These are phyloP conservation scores for Danio albolineatus DNA, from an alignment of 2,797 vertebrate species.

Conservation along the genomic window DNA sequence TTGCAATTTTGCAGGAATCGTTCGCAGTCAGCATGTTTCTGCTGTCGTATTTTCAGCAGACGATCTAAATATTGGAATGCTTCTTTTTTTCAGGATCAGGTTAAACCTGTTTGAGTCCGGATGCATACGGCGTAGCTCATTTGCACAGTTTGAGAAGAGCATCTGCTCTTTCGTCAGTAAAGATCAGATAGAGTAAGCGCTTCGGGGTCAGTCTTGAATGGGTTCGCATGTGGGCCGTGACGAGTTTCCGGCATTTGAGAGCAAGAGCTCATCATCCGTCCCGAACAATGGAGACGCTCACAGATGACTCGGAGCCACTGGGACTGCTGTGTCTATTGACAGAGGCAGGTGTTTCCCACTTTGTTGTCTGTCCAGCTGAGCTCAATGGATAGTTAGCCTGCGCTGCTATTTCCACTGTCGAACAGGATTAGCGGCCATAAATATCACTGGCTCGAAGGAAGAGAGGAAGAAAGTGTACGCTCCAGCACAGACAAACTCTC, in stretches of 20 bases:
- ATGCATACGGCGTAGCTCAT: background rate
- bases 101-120: slow-evolving; percentile 21
- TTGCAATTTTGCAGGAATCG: slow-evolving; percentile 2
- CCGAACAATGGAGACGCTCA: slow-evolving; percentile 57
- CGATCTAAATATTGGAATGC: slow-evolving; percentile 9
- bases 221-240: slow-evolving; percentile 52
- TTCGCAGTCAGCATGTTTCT: slow-evolving; percentile 1
- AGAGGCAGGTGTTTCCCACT: slow-evolving; percentile 77
- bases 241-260: slow-evolving; percentile 65
- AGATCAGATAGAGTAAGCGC: slow-evolving; percentile 12
- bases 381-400: slow-evolving; percentile 51
- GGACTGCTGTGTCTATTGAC: slow-evolving; percentile 58
- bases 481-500: slow-evolving; percentile 30
- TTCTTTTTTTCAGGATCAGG: background rate
- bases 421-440: slow-evolving; percentile 65
- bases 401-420: slow-evolving; percentile 64
- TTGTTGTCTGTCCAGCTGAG: slow-evolving; percentile 54
- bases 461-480: slow-evolving; percentile 49
- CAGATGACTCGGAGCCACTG: slow-evolving; percentile 49
- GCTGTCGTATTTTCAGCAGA: background rate
- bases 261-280: slow-evolving; percentile 49
- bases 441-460: slow-evolving; percentile 64
- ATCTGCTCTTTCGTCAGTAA: background rate
- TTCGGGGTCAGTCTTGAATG: slow-evolving; percentile 14
- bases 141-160: background rate